A percentile compares a stretch with the other conserved stretches of the same genome.
Conservation (phyloP, 1,140 invertebrate genomes). For the Meloidogyne hapla region DNA sequence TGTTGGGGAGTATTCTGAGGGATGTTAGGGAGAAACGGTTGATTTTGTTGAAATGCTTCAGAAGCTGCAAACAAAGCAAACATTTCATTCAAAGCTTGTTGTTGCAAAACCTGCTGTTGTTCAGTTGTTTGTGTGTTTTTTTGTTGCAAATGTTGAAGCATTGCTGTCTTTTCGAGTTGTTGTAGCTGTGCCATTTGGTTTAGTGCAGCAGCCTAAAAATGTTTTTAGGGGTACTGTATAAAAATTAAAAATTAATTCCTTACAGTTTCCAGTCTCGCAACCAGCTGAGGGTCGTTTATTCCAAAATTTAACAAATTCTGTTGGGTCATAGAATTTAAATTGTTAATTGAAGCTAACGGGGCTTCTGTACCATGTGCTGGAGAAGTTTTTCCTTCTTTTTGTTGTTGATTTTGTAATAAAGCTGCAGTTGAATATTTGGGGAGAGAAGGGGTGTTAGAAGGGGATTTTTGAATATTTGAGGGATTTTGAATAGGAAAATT, state of each 20-base stretch:
- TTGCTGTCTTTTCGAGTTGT: background rate
- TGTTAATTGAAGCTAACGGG: background rate
- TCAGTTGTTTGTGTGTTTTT: background rate
- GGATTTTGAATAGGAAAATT: background rate
- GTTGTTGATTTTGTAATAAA: constrained; percentile 7
- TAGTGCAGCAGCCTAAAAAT: constrained; percentile 18
- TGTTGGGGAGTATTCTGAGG: constrained; percentile 12
- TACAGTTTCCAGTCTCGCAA: constrained; percentile 15
- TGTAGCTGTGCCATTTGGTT: constrained; percentile 1
- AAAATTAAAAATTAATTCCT: background rate
- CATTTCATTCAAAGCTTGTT: constrained; percentile 16
- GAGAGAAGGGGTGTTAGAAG: background rate
- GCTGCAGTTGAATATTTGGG: constrained; percentile 16
- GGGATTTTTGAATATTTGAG: background rate
- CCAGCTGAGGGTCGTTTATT: background rate
- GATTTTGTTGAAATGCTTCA: background rate
- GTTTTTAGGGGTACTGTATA: background rate
- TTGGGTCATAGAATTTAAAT: background rate
- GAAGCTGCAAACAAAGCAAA: background rate
- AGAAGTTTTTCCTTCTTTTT: constrained; percentile 5
- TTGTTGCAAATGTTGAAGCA: constrained; percentile 12
- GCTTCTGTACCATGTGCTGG: constrained; percentile 25
- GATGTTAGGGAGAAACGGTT: background rate
- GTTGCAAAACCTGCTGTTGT: background rate
- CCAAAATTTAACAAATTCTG: background rate